Conservation (phyloP, 2,888 invertebrate species). For the Pachliopta kotzebuea region DNA sequence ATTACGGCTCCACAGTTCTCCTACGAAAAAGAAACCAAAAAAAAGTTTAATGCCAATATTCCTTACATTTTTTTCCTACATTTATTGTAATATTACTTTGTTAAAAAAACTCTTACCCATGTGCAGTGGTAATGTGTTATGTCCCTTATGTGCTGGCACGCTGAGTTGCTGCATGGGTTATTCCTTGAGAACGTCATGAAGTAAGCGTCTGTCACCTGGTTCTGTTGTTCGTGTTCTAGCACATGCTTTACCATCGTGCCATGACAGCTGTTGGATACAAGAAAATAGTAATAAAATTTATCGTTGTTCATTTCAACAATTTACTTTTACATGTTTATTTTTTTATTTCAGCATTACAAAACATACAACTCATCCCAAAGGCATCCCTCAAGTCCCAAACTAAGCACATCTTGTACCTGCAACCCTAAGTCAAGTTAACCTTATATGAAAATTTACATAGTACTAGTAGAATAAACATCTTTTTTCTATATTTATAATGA, state of each 20-base stretch:
- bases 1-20: constrained; percentile 91
- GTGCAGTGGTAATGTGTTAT: constrained; percentile 94
- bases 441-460: no score
- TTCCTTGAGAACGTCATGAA: constrained; percentile 84
- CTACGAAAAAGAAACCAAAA: constrained; percentile 54
- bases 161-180: constrained; percentile 83
- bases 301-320: not conserved
- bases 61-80: no score
- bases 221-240: constrained; percentile 93
- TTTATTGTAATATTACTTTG: not conserved
- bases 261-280: constrained; percentile 67
- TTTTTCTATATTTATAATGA: no score
- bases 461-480: no score
- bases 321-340: no score
- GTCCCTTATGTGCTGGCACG: constrained; percentile 87
- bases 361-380: no score
- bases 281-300: not conserved
- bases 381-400: no score
- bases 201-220: constrained; percentile 90
- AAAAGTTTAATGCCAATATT: not conserved
- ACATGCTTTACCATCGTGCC: constrained; percentile 91
- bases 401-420: no score
- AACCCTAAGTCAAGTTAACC: no score
- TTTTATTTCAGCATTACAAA: no score
- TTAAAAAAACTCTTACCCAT: constrained; percentile 81